Evolutionary conservation across 2,888 invertebrate species (phyloP).

Genomic region (Amitus sp.): DNA sequence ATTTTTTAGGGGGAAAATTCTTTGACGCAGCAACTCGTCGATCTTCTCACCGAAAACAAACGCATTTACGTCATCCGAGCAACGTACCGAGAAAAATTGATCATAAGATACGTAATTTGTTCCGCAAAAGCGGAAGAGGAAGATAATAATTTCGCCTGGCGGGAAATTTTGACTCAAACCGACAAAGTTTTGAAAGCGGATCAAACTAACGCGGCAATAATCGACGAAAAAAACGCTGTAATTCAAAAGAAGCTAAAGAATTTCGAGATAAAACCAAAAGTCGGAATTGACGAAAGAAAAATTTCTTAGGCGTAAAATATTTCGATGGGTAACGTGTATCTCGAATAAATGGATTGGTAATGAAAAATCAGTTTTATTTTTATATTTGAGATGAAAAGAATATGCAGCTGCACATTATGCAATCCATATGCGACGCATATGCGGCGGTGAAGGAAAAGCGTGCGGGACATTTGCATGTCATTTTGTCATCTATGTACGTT

Average conservation of each 20-base stretch:
- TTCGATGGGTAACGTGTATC: too few species aligned
- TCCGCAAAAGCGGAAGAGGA: constrained; percentile 75
- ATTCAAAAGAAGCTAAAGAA: constrained; percentile 38
- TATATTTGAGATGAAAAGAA: too few species aligned
- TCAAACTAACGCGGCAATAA: not conserved
- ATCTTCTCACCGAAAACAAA: constrained; percentile 78
- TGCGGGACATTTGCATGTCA: too few species aligned
- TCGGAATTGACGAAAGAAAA: not conserved
- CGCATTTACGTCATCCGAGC: constrained; percentile 86
- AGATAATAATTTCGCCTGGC: constrained; percentile 82
- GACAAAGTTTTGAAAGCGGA: constrained; percentile 53
- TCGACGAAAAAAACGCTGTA: constrained; percentile 25
- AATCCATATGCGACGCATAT: too few species aligned
- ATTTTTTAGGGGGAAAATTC: constrained; percentile 72
- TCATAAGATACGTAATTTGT: constrained; percentile 86
- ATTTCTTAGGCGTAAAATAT: constrained; percentile 50
- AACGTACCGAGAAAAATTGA: constrained; percentile 73
- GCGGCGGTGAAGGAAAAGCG: too few species aligned
- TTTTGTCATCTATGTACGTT: too few species aligned
- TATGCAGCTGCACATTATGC: too few species aligned
- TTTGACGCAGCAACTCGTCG: constrained; percentile 76
- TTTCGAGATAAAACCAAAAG: constrained; percentile 38
- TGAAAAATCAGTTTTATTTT: too few species aligned
- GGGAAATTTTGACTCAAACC: constrained; percentile 74
- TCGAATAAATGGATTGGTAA: too few species aligned